Evolutionary conservation across 1,140 invertebrate species (phyloP).

Genomic region (Neocloeon triangulifer): DNA sequence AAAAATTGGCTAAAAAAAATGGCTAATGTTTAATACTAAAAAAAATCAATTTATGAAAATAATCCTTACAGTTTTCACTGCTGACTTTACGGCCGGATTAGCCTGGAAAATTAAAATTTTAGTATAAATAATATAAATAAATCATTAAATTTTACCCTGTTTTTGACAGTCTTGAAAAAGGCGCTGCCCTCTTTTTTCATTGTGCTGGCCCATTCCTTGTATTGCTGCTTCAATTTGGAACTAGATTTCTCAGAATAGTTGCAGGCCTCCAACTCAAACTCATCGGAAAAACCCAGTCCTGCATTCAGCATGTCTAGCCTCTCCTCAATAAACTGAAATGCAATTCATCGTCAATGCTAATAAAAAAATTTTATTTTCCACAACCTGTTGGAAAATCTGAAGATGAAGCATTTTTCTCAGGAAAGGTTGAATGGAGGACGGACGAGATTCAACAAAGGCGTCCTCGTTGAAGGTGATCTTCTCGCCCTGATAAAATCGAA

Average conservation of each 20-base stretch:
- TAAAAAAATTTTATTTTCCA: not conserved
- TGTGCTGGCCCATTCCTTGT: slow-evolving; percentile 43
- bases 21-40: not conserved
- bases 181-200: slow-evolving; percentile 40
- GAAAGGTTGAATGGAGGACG: slow-evolving; percentile 64
- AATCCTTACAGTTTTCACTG: slow-evolving; percentile 51
- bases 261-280: slow-evolving; percentile 80
- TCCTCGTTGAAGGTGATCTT: slow-evolving; percentile 70
- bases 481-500: slow-evolving; percentile 55
- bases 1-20: slow-evolving; percentile 5
- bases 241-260: slow-evolving; percentile 61
- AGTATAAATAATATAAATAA: slow-evolving; percentile 10
- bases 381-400: slow-evolving; percentile 84
- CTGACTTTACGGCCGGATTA: slow-evolving; percentile 59
- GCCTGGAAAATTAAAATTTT: slow-evolving; percentile 30
- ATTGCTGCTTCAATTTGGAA: slow-evolving; percentile 51
- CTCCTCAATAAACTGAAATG: slow-evolving; percentile 71
- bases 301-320: slow-evolving; percentile 70
- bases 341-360: not conserved
- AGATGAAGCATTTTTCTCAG: slow-evolving; percentile 72
- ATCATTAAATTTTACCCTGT: slow-evolving; percentile 33
- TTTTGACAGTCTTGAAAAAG: slow-evolving; percentile 52
- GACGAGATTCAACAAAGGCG: slow-evolving; percentile 61
- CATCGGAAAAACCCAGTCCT: slow-evolving; percentile 74
- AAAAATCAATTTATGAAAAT: not conserved